Conservation (phyloP, 35 echinoderm and acorn worm genomes). For the Apostichopus japonicus region DNA sequence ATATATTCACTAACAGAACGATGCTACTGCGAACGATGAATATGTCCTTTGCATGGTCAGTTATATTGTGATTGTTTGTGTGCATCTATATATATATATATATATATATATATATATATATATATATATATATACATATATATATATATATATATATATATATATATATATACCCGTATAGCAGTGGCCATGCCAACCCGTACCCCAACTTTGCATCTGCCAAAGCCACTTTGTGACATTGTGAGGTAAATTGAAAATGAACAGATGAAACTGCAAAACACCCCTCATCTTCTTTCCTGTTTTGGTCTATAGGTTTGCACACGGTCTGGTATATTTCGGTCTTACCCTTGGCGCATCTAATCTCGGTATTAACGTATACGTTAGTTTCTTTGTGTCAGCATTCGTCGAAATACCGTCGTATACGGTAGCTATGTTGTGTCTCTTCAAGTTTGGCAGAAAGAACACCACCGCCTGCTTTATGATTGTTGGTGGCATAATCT, state of each 20-base stretch:
- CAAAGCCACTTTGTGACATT: too few species aligned
- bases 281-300: background rate
- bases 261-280: background rate
- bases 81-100: too few species aligned
- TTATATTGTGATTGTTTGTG: background rate
- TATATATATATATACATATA: too few species aligned
- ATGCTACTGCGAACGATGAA: slow-evolving; percentile 36
- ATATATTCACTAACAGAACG: slow-evolving; percentile 24
- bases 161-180: too few species aligned
- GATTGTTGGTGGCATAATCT: slow-evolving; percentile 29
- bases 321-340: slow-evolving; percentile 33
- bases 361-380: slow-evolving; percentile 40
- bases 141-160: too few species aligned
- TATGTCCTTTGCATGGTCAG: slow-evolving; percentile 38
- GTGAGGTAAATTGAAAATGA: background rate
- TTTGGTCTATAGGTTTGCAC: slow-evolving; percentile 8
- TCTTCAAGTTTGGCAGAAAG: slow-evolving; percentile 24
- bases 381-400: slow-evolving; percentile 30
- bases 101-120: too few species aligned
- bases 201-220: too few species aligned
- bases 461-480: slow-evolving; percentile 22
- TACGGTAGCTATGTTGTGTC: slow-evolving; percentile 17
- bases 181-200: too few species aligned
- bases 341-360: background rate
- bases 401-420: slow-evolving; percentile 36